Evolutionary conservation across 1,140 invertebrate genomes (phyloP).

Genomic region (Diorhabda elongata): DNA sequence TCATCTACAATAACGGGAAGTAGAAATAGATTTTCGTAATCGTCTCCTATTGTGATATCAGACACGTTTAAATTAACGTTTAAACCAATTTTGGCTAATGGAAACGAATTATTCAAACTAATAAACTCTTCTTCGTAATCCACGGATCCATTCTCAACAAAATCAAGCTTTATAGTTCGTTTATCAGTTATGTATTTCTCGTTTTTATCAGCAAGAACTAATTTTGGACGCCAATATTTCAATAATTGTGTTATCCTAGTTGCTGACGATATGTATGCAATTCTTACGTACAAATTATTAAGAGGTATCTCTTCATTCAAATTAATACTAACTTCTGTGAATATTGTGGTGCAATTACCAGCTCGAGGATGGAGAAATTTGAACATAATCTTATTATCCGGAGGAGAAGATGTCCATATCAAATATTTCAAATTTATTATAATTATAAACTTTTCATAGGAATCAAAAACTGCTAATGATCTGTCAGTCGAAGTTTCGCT

Average conservation of each 20-base stretch:
- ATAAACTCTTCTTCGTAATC: slow-evolving; percentile 9
- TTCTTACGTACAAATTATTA: slow-evolving; percentile 47
- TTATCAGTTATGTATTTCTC: slow-evolving; percentile 25
- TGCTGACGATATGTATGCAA: slow-evolving; percentile 48
- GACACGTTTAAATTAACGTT: slow-evolving; percentile 32
- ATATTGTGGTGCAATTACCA: slow-evolving; percentile 36
- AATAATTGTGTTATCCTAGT: slow-evolving; percentile 47
- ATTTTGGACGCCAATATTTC: slow-evolving; percentile 45
- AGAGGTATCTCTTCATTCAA: slow-evolving; percentile 41
- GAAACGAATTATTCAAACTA: slow-evolving; percentile 13
- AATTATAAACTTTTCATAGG: slow-evolving; percentile 23
- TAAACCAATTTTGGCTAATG: slow-evolving; percentile 22
- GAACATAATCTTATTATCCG: slow-evolving; percentile 26
- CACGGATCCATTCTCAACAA: neutral
- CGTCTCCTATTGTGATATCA: slow-evolving; percentile 29
- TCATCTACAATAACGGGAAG: slow-evolving; percentile 51
- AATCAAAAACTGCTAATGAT: slow-evolving; percentile 13
- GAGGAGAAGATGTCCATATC: slow-evolving; percentile 19
- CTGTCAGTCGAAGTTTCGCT: slow-evolving; percentile 22
- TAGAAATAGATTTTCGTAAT: slow-evolving; percentile 40
- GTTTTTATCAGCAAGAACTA: slow-evolving; percentile 45
- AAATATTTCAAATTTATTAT: slow-evolving; percentile 24
- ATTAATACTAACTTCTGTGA: slow-evolving; percentile 21
- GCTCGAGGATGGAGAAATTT: slow-evolving; percentile 50
- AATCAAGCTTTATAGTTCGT: slow-evolving; percentile 19